Evolutionary conservation across 53 echinoderm and acorn worm species (phyloP).

Genomic region (Arbacia lixula): DNA sequence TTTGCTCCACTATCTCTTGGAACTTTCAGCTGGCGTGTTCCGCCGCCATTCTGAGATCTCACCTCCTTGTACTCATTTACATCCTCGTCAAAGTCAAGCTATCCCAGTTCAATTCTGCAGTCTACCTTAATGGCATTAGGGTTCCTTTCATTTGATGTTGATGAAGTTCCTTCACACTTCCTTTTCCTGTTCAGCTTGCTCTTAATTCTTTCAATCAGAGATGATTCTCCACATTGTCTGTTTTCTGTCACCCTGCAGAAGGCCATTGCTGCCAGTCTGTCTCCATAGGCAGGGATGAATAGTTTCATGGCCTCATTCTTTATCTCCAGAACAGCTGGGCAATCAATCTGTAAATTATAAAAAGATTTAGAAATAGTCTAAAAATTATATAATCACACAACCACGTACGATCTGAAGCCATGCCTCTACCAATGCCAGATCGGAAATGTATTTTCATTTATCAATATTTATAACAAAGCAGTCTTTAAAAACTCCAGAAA

Average conservation of each 20-base stretch:
- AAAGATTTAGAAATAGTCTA: not conserved
- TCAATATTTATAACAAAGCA: no score
- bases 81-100: conserved; percentile 35
- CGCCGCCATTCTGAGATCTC: conserved; percentile 32
- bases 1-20: not conserved
- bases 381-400: not conserved
- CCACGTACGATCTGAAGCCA: not conserved
- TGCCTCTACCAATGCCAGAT: not conserved
- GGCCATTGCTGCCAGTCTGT: conserved; percentile 44
- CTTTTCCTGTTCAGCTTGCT: not conserved
- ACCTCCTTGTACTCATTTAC: conserved; percentile 43
- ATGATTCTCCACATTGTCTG: not conserved
- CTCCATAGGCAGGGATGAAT: conserved; percentile 52
- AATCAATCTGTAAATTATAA: not conserved
- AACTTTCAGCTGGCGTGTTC: conserved; percentile 18
- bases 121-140: conserved; percentile 9
- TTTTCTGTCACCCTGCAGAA: conserved; percentile 29
- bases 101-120: conserved; percentile 50
- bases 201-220: not conserved
- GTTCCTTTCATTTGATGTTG: conserved; percentile 13
- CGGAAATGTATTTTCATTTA: no score
- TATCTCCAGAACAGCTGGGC: conserved; percentile 9
- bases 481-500: no score
- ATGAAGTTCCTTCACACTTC: not conserved
- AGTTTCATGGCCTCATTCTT: conserved; percentile 34